Percentiles rank a stretch among this genome's conserved stretches.
Conservation (phyloP, 2,888 invertebrate genomes). For the Leucoma salicis region DNA sequence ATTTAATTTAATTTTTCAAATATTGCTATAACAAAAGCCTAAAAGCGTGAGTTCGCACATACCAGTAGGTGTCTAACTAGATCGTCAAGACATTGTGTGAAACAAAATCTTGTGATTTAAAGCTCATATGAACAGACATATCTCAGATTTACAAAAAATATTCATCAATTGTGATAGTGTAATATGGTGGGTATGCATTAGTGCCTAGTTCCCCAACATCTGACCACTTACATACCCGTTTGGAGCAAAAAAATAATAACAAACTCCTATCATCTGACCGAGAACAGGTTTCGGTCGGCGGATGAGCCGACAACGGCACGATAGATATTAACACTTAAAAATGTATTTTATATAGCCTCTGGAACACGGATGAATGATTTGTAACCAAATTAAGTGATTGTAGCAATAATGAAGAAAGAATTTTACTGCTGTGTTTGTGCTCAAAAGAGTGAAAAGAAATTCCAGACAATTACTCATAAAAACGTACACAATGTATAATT, state of each 20-base stretch:
- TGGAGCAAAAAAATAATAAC: constrained; percentile 69
- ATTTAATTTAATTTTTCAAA: too few relatives aligned
- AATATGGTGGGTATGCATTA: constrained; percentile 43
- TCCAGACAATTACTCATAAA: too few relatives aligned
- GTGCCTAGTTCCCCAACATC: constrained; percentile 34
- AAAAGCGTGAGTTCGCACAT: too few relatives aligned
- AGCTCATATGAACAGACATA: too few relatives aligned
- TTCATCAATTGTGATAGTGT: constrained; percentile 28
- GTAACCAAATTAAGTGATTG: constrained; percentile 17
- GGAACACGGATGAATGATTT: constrained; percentile 27
- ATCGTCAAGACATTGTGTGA: too few relatives aligned
- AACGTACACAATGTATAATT: too few relatives aligned
- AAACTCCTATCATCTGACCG: constrained; percentile 68
- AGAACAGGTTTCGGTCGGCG: constrained; percentile 65
- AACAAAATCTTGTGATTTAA: too few relatives aligned
- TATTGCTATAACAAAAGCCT: too few relatives aligned
- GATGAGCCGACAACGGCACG: constrained; percentile 55
- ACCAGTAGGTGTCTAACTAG: too few relatives aligned
- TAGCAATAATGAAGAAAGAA: constrained; percentile 16
- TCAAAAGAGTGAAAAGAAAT: too few relatives aligned
- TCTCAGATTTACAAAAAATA: too few relatives aligned
- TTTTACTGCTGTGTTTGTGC: too few relatives aligned
- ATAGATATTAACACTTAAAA: constrained; percentile 58
- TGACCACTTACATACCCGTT: constrained; percentile 43
- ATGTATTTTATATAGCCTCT: constrained; percentile 49